These are phyloP conservation scores for Daubentonia madagascariensis DNA, from an alignment of 2,113 vertebrate species.

Conservation along the genomic window DNA sequence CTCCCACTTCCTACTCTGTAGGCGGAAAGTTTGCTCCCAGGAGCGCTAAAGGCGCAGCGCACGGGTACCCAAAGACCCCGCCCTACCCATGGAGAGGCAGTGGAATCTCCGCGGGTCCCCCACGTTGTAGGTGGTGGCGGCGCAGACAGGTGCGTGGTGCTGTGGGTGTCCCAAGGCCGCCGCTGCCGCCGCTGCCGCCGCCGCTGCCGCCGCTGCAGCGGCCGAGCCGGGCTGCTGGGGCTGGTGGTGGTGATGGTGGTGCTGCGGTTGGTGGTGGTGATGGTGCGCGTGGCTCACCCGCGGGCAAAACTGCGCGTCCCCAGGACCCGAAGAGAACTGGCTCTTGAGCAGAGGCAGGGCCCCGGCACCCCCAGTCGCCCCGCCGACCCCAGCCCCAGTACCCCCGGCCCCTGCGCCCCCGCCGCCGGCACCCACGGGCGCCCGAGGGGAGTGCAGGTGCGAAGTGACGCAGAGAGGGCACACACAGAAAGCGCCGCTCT, in stretches of 20 bases:
- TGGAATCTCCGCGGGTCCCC: constrained; percentile 96
- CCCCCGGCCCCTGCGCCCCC: constrained; percentile 80
- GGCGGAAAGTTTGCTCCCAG: constrained; percentile 36
- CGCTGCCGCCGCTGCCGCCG: constrained; percentile 70
- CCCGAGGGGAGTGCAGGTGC: constrained; percentile 92
- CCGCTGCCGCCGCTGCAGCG: constrained; percentile 25
- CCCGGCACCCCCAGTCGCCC: constrained; percentile 75
- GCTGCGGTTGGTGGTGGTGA: constrained; percentile 74
- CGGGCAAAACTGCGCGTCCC: constrained; percentile 91
- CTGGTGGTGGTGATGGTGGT: constrained; percentile 71
- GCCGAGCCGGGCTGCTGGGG: constrained; percentile 67
- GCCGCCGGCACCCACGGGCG: constrained; percentile 74
- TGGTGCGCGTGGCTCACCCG: constrained; percentile 85
- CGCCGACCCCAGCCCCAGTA: constrained; percentile 74
- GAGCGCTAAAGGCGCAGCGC: not conserved
- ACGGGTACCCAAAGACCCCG: not conserved
- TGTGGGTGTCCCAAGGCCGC: constrained; percentile 88
- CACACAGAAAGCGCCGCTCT: constrained; percentile 94
- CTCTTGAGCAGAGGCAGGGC: constrained; percentile 92
- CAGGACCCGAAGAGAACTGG: constrained; percentile 87
- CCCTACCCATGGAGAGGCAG: constrained; percentile 95
- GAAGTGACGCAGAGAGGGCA: constrained; percentile 97
- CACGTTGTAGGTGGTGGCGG: constrained; percentile 93
- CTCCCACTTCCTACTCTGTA: not conserved
- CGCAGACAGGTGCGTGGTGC: constrained; percentile 93